Evolutionary conservation across 2,888 invertebrate genomes (phyloP).

Genomic region (Agonum fuliginosum): DNA sequence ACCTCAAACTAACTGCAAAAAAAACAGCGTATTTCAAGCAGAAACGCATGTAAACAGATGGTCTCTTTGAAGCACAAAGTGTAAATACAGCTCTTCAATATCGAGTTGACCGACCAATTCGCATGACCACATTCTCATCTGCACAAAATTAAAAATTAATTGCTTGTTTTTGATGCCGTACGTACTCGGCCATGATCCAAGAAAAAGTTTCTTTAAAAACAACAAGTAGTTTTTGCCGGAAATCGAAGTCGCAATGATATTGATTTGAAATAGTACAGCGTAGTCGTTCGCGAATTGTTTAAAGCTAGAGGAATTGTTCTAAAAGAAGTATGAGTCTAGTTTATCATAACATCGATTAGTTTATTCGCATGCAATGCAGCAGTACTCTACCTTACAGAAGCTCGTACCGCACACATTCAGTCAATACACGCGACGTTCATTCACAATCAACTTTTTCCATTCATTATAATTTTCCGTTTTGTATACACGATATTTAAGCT

Average conservation of each 20-base stretch:
- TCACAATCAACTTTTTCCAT: slow-evolving; percentile 25
- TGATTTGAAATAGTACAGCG: slow-evolving; percentile 16
- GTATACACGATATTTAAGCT: not conserved
- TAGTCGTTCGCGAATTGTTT: not conserved
- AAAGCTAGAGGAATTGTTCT: slow-evolving; percentile 28
- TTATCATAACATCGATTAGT: slow-evolving; percentile 45
- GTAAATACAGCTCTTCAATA: too few species aligned
- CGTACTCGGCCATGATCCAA: not conserved
- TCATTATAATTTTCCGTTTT: slow-evolving; percentile 33
- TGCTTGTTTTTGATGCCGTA: not conserved
- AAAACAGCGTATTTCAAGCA: too few species aligned
- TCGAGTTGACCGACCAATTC: too few species aligned
- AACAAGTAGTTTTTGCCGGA: slow-evolving; percentile 7
- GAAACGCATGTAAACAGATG: too few species aligned
- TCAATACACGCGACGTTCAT: slow-evolving; percentile 36
- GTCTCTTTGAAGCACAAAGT: too few species aligned
- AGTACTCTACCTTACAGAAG: slow-evolving; percentile 28
- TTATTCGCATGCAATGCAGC: slow-evolving; percentile 50
- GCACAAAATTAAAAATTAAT: slow-evolving; percentile 14
- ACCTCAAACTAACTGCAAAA: too few species aligned
- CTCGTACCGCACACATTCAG: slow-evolving; percentile 9
- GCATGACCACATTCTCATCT: slow-evolving; percentile 3
- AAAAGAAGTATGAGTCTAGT: slow-evolving; percentile 26
- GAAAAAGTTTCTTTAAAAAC: not conserved
- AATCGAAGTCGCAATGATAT: slow-evolving; percentile 21